phyloP scores from a whole-genome alignment of 1,140 invertebrate species.

The Drepana arcuata region DNA sequence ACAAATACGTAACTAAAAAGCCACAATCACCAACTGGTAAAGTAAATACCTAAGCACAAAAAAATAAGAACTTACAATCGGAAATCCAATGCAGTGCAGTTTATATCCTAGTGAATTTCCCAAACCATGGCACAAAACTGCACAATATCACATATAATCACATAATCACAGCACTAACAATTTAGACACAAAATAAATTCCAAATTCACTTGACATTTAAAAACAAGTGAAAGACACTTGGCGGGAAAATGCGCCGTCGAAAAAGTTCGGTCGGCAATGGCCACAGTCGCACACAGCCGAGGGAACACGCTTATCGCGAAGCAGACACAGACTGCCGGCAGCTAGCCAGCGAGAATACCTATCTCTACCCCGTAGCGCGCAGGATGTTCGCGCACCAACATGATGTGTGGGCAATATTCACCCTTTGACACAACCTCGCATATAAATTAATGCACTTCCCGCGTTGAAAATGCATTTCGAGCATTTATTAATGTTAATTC shows the following conservation, averaged over 20 bases:
- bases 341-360: constrained; percentile 31
- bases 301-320: constrained; percentile 25
- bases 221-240: constrained; percentile 28
- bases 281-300: constrained; percentile 14
- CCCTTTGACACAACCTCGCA: constrained; percentile 26
- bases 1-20: too few relatives aligned
- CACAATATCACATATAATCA: constrained; percentile 27
- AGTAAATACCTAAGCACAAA: too few relatives aligned
- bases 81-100: too few relatives aligned
- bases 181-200: constrained; percentile 18
- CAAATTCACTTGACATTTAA: constrained; percentile 9
- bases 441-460: constrained; percentile 19
- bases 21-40: too few relatives aligned
- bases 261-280: constrained; percentile 47
- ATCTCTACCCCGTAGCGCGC: constrained; percentile 34
- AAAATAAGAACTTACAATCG: too few relatives aligned
- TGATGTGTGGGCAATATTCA: constrained; percentile 18
- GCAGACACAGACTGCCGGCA: constrained; percentile 35
- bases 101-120: too few relatives aligned
- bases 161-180: constrained; percentile 24
- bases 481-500: too few relatives aligned
- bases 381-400: constrained; percentile 46
- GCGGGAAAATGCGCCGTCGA: constrained; percentile 47
- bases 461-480: too few relatives aligned
- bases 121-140: constrained; percentile 22